Evolutionary conservation across 1,140 invertebrate species (phyloP).

Genomic region (Brachionus asplanchnoidis): DNA sequence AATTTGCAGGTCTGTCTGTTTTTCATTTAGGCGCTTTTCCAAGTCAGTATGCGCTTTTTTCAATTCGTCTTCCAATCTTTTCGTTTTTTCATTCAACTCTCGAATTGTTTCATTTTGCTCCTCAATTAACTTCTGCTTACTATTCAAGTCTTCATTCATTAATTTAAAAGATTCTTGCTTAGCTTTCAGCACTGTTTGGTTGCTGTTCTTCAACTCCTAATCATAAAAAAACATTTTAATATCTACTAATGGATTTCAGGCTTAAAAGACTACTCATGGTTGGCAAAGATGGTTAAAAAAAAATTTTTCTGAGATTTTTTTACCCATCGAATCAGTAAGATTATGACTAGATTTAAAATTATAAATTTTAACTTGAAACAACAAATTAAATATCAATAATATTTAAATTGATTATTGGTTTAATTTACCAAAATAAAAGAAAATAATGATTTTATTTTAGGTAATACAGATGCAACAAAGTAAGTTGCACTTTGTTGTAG

Average conservation of each 20-base stretch:
- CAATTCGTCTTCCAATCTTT: neutral
- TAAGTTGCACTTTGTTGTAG: too few species aligned
- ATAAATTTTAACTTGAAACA: too few species aligned
- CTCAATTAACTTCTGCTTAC: constrained; percentile 8
- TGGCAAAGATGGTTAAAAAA: neutral
- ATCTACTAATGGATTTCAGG: neutral
- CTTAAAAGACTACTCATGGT: neutral
- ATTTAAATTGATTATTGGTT: too few species aligned
- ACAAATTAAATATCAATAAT: too few species aligned
- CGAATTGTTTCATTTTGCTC: neutral
- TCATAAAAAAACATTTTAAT: neutral
- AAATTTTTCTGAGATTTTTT: too few species aligned
- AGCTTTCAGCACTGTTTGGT: neutral
- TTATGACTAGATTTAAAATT: too few species aligned
- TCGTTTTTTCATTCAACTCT: neutral
- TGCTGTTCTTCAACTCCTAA: neutral
- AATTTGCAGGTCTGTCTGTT: neutral
- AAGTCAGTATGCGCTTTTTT: neutral
- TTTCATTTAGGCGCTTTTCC: constrained; percentile 6
- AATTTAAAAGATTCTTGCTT: constrained; percentile 14
- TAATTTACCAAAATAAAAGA: too few species aligned
- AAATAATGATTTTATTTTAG: too few species aligned
- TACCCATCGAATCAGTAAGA: too few species aligned
- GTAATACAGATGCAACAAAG: too few species aligned
- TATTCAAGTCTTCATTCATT: neutral